Evolutionary conservation across 2,888 invertebrate species (phyloP).

Genomic region (Polydrusus tereticollis): DNA sequence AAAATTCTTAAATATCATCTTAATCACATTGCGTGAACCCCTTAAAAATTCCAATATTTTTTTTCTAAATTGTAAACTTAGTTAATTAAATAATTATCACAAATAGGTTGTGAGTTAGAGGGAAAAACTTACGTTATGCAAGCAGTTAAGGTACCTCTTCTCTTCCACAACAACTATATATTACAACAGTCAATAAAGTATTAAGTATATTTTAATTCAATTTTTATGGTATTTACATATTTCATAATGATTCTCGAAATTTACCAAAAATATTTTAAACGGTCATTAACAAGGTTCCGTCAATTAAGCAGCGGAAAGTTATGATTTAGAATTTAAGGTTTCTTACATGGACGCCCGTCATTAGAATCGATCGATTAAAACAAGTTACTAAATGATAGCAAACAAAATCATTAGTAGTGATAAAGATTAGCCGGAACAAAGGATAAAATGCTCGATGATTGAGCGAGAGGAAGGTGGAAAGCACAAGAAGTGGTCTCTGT

Average conservation of each 20-base stretch:
- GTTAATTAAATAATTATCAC: too few species aligned
- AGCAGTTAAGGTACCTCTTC: too few species aligned
- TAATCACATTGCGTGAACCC: too few species aligned
- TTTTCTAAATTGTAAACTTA: too few species aligned
- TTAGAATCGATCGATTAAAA: neutral
- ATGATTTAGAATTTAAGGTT: neutral
- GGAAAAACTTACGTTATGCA: neutral
- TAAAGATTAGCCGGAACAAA: too few species aligned
- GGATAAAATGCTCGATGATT: too few species aligned
- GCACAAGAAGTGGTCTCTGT: too few species aligned
- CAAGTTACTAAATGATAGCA: neutral
- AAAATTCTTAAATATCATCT: too few species aligned
- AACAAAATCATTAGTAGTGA: neutral
- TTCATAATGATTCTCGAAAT: neutral
- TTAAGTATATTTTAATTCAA: neutral
- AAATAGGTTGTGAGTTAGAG: too few species aligned
- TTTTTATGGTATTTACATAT: neutral
- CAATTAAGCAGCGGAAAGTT: neutral
- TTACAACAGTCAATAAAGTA: neutral
- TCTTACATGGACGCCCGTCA: neutral
- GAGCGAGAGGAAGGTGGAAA: too few species aligned
- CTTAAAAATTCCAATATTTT: too few species aligned
- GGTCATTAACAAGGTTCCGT: neutral
- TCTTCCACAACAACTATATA: neutral
- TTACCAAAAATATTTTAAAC: conserved; percentile 6